Evolutionary conservation across 1,140 invertebrate species (phyloP).

Genomic region (Trissolcus basalis): DNA sequence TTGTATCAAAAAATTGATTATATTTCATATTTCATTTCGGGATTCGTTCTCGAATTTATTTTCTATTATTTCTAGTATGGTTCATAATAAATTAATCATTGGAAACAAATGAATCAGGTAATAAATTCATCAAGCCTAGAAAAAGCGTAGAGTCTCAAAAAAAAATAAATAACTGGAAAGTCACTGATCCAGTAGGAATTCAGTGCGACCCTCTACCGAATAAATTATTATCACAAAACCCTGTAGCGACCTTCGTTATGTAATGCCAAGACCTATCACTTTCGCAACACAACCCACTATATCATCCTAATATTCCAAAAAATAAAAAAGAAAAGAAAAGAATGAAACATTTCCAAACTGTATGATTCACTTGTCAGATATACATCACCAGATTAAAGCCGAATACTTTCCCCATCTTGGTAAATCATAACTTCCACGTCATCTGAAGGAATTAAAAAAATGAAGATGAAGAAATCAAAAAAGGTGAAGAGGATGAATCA

Average conservation of each 20-base stretch:
- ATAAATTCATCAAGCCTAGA: neutral
- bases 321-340: constrained; percentile 7
- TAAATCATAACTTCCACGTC: constrained; percentile 39
- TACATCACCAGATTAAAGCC: constrained; percentile 52
- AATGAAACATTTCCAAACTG: constrained; percentile 39
- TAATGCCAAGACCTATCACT: constrained; percentile 40
- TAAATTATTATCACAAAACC: constrained; percentile 49
- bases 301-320: constrained; percentile 53
- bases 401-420: constrained; percentile 49
- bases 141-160: neutral
- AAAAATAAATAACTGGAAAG: constrained; percentile 1
- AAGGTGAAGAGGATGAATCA: constrained; percentile 15
- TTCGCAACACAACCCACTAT: constrained; percentile 51
- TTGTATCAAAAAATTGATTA: too few species aligned
- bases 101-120: constrained; percentile 16
- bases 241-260: constrained; percentile 25
- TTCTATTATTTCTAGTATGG: constrained; percentile 8
- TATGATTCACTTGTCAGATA: constrained; percentile 58
- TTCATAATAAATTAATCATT: too few species aligned
- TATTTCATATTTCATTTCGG: too few species aligned
- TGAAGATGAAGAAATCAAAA: constrained; percentile 2
- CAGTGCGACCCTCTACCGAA: neutral
- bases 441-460: constrained; percentile 43
- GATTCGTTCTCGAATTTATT: too few species aligned
- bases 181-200: neutral